Evolutionary conservation across 2,113 vertebrate genomes (phyloP).

Genomic region (Cygnus atratus): DNA sequence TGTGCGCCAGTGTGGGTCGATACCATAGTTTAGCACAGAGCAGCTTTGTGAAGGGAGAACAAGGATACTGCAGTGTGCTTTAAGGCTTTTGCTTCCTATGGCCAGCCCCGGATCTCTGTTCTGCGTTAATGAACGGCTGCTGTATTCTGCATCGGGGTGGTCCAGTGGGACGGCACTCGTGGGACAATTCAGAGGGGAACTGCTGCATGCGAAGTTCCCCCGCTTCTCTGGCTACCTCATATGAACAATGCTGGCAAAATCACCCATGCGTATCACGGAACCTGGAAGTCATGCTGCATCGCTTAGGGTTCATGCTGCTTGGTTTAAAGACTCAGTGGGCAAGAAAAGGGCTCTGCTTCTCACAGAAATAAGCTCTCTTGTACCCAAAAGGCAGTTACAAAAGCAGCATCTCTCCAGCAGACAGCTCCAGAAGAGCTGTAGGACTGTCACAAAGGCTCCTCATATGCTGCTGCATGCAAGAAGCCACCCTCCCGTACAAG

Average conservation of each 20-base stretch:
- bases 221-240: fast-evolving
- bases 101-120: conserved; percentile 1
- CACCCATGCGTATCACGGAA: neutral
- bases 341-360: neutral
- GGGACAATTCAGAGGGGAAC: neutral
- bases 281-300: neutral
- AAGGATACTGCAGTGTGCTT: conserved; percentile 44
- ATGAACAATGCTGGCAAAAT: neutral
- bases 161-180: neutral
- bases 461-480: neutral
- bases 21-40: conserved; percentile 18
- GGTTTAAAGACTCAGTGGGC: neutral
- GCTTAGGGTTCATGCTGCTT: neutral
- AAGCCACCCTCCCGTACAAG: neutral
- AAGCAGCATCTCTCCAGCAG: fast-evolving
- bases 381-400: neutral
- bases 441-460: neutral
- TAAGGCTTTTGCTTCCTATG: conserved; percentile 26
- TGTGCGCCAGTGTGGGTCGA: neutral
- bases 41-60: conserved; percentile 57
- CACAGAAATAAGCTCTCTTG: neutral
- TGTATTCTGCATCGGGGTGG: neutral
- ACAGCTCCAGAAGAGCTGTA: neutral
- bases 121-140: conserved; percentile 36
- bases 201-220: neutral